phyloP scores from a whole-genome alignment of 2,113 vertebrate genomes.

The Poeciliopsis prolifica region DNA sequence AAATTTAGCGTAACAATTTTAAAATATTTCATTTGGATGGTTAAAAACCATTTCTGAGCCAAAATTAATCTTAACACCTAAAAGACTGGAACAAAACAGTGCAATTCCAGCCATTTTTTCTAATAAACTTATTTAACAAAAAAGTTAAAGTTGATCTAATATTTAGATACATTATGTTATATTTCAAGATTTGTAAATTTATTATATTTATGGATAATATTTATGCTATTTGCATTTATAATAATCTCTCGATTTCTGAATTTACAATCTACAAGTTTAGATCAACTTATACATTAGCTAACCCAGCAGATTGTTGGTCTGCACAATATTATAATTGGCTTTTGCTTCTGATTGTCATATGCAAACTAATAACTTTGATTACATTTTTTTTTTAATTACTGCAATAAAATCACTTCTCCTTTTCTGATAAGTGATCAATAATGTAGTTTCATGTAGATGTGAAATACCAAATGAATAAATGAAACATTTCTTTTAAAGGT shows the following conservation, averaged over 20 bases:
- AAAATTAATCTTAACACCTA: neutral
- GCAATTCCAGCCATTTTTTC: neutral
- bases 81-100: neutral
- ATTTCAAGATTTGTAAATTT: neutral
- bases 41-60: neutral
- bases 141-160: neutral
- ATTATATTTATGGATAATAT: neutral
- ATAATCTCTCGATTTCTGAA: neutral
- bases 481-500: neutral
- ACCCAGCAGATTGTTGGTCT: neutral
- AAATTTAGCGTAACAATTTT: neutral
- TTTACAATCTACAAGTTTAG: neutral
- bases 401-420: neutral
- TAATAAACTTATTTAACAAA: neutral
- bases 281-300: neutral
- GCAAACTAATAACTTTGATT: neutral
- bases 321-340: neutral
- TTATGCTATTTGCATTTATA: neutral
- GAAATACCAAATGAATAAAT: neutral
- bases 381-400: neutral
- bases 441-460: neutral
- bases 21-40: neutral
- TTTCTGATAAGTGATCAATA: neutral
- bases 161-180: neutral
- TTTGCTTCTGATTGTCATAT: neutral